Conservation (phyloP, 1,140 invertebrate species). For the Mesaphorura yosii region DNA sequence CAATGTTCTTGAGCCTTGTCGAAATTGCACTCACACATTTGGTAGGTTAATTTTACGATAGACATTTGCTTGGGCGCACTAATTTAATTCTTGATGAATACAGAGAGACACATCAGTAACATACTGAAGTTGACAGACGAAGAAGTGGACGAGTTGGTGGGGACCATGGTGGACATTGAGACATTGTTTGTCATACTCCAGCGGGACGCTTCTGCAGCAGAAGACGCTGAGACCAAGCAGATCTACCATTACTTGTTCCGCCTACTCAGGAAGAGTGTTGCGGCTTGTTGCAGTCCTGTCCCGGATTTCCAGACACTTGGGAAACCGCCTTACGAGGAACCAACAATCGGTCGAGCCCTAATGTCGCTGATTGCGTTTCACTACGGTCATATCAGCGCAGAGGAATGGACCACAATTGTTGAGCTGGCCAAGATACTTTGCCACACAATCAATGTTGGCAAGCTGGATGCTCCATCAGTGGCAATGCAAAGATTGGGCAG, state of each 20-base stretch:
- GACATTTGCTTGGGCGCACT: neutral
- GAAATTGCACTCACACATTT: slow-evolving; percentile 26
- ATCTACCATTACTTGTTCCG: slow-evolving; percentile 28
- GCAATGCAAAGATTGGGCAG: slow-evolving; percentile 9
- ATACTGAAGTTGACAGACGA: slow-evolving; percentile 23
- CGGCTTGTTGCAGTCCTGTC: slow-evolving; percentile 19
- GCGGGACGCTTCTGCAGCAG: slow-evolving; percentile 16
- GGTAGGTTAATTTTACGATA: slow-evolving; percentile 15
- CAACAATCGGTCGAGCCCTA: slow-evolving; percentile 20
- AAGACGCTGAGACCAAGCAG: slow-evolving; percentile 25
- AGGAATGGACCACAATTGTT: slow-evolving; percentile 19
- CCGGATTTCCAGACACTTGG: slow-evolving; percentile 11
- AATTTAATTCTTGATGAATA: neutral
- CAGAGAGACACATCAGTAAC: slow-evolving; percentile 26
- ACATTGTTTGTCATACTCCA: slow-evolving; percentile 28
- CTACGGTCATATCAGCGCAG: slow-evolving; percentile 15
- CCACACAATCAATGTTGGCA: slow-evolving; percentile 24
- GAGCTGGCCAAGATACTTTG: slow-evolving; percentile 25
- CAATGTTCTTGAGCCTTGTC: slow-evolving; percentile 18
- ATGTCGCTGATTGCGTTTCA: slow-evolving; percentile 27
- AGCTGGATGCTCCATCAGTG: slow-evolving; percentile 23
- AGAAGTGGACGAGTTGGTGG: slow-evolving; percentile 22
- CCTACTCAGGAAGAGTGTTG: slow-evolving; percentile 24
- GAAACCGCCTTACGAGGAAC: slow-evolving; percentile 20
- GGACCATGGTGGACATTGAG: slow-evolving; percentile 28